phyloP scores from a whole-genome alignment of 2,113 vertebrate species.

The Tiliqua scincoides region DNA sequence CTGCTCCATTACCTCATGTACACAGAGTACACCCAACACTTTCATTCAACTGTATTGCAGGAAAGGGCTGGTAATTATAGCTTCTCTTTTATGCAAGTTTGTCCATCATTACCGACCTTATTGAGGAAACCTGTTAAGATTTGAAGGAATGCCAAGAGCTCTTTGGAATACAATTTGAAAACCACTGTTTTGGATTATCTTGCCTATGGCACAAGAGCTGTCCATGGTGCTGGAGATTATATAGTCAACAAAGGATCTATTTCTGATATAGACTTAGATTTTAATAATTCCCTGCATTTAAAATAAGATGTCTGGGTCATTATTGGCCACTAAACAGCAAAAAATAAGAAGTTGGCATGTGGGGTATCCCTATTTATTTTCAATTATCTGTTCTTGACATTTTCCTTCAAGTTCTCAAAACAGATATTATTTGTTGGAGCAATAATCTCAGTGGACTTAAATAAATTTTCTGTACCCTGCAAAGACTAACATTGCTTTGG shows the following conservation, averaged over 20 bases:
- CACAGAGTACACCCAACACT: too few relatives aligned
- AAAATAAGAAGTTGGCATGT: neutral
- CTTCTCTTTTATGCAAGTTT: too few relatives aligned
- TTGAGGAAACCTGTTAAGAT: neutral
- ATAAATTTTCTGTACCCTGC: neutral
- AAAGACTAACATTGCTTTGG: neutral
- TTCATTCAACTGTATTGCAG: too few relatives aligned
- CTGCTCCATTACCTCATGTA: too few relatives aligned
- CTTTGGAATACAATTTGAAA: neutral
- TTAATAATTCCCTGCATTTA: too few relatives aligned
- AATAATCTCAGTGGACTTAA: neutral
- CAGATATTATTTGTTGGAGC: neutral
- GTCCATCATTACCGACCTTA: neutral
- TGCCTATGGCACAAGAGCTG: neutral
- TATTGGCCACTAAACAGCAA: neutral
- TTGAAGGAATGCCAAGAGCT: neutral
- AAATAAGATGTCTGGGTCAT: neutral
- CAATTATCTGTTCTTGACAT: neutral
- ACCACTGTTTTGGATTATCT: neutral
- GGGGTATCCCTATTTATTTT: neutral
- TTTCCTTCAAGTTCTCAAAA: neutral
- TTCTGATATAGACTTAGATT: neutral
- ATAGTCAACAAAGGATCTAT: neutral
- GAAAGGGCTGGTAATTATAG: too few relatives aligned
- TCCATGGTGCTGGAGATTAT: neutral